A percentile compares a stretch with the other conserved stretches of the same genome.
Conservation (phyloP, 2,888 invertebrate genomes). For the Watsonalla cultraria region DNA sequence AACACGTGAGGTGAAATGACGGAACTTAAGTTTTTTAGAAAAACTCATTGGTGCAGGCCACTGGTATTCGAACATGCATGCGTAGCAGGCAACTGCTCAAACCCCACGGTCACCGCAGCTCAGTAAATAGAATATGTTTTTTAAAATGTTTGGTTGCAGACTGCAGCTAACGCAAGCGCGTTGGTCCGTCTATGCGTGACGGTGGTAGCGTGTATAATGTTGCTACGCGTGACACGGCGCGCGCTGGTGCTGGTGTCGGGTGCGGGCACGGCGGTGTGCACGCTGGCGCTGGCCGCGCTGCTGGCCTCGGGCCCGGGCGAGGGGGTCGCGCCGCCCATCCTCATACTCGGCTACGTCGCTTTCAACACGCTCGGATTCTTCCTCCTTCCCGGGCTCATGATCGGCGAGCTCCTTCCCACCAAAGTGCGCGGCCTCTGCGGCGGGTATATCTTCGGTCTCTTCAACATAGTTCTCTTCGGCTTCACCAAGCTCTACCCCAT, state of each 20-base stretch:
- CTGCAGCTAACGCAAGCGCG: slow-evolving; percentile 84
- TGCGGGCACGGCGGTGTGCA: slow-evolving; percentile 81
- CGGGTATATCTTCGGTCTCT: slow-evolving; percentile 84
- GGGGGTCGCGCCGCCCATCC: slow-evolving; percentile 43
- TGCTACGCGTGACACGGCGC: slow-evolving; percentile 82
- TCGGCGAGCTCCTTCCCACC: slow-evolving; percentile 86
- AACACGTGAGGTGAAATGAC: too few relatives aligned
- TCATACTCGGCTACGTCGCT: slow-evolving; percentile 83
- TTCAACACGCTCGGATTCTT: slow-evolving; percentile 86
- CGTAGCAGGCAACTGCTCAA: too few relatives aligned
- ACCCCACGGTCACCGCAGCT: background rate
- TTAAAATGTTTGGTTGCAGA: slow-evolving; percentile 30
- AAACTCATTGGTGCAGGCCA: too few relatives aligned
- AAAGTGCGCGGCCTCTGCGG: slow-evolving; percentile 86
- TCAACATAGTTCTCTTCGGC: slow-evolving; percentile 83
- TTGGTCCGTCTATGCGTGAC: slow-evolving; percentile 82
- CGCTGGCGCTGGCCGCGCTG: slow-evolving; percentile 74
- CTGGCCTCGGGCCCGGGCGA: slow-evolving; percentile 42
- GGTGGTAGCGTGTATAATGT: slow-evolving; percentile 81
- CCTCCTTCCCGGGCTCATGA: slow-evolving; percentile 86
- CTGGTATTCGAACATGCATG: too few relatives aligned
- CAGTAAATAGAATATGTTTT: background rate
- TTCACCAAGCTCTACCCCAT: slow-evolving; percentile 85
- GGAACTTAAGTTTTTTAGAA: too few relatives aligned
- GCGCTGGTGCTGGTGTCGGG: slow-evolving; percentile 83